Percentiles rank a stretch among this genome's conserved stretches.
Evolutionary conservation across 2,888 invertebrate genomes (phyloP).

Genomic region (Xestia ashworthii): DNA sequence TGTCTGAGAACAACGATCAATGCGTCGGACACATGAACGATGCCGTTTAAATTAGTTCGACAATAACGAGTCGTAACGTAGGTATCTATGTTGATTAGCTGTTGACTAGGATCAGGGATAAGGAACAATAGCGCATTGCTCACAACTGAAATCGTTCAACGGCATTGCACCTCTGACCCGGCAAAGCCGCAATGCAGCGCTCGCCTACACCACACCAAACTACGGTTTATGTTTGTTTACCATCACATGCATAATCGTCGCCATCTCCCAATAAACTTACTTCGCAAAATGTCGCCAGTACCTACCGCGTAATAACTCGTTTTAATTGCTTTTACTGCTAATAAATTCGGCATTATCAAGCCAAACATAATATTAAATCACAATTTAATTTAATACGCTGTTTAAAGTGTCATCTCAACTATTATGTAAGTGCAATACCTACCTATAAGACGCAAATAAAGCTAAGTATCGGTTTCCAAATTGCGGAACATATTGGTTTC

Average conservation of each 20-base stretch:
- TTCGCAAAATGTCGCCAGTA: constrained; percentile 58
- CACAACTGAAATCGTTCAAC: constrained; percentile 74
- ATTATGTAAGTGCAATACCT: constrained; percentile 41
- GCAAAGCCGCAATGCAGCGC: constrained; percentile 84
- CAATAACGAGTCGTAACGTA: constrained; percentile 37
- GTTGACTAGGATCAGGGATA: constrained; percentile 40
- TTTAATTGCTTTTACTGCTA: constrained; percentile 42
- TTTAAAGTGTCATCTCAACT: constrained; percentile 42
- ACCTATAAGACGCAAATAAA: constrained; percentile 48
- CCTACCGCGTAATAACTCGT: constrained; percentile 62
- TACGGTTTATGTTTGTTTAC: constrained; percentile 76
- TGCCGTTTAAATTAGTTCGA: constrained; percentile 66
- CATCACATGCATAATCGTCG: constrained; percentile 77
- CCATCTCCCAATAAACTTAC: constrained; percentile 71
- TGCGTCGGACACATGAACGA: constrained; percentile 61
- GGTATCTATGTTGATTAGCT: constrained; percentile 51
- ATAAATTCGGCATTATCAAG: constrained; percentile 46
- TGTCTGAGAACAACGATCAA: constrained; percentile 69
- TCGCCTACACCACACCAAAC: constrained; percentile 81
- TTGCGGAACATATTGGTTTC: constrained; percentile 74
- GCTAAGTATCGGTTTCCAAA: constrained; percentile 70
- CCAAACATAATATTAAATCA: constrained; percentile 42
- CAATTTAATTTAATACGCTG: constrained; percentile 33
- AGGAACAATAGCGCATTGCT: constrained; percentile 71
- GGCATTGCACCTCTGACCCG: constrained; percentile 84